phyloP scores from a whole-genome alignment of 2,888 invertebrate species.

The Agriopis marginaria region DNA sequence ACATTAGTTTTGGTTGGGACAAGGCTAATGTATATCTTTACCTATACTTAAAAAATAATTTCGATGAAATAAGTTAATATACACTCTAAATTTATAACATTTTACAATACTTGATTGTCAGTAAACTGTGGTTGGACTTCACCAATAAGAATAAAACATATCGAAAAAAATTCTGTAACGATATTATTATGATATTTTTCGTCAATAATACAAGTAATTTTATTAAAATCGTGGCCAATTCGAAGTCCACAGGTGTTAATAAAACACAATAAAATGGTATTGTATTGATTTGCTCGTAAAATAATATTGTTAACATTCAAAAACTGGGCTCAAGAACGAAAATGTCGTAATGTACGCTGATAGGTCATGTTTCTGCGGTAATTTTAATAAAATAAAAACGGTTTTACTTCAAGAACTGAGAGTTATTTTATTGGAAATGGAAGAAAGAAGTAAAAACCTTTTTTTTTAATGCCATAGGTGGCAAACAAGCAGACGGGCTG shows the following conservation, averaged over 20 bases:
- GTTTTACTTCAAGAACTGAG: background rate
- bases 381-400: conserved; percentile 8
- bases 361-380: conserved; percentile 1
- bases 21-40: too few species aligned
- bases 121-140: background rate
- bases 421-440: background rate
- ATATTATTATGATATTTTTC: background rate
- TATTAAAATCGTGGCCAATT: conserved; percentile 1
- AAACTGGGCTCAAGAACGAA: conserved; percentile 5
- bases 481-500: too few species aligned
- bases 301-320: background rate
- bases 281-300: conserved; percentile 4
- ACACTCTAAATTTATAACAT: background rate
- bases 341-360: conserved; percentile 5
- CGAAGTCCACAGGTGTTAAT: conserved; percentile 14
- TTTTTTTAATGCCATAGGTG: too few species aligned
- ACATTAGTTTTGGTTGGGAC: too few species aligned
- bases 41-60: too few species aligned
- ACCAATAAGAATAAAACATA: background rate
- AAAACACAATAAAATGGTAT: conserved; percentile 8
- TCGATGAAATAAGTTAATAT: too few species aligned
- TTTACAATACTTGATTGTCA: background rate
- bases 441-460: background rate
- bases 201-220: background rate
- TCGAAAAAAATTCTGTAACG: background rate